phyloP scores from a whole-genome alignment of 2,888 invertebrate species.

The Callyntrura guangdongensis region DNA sequence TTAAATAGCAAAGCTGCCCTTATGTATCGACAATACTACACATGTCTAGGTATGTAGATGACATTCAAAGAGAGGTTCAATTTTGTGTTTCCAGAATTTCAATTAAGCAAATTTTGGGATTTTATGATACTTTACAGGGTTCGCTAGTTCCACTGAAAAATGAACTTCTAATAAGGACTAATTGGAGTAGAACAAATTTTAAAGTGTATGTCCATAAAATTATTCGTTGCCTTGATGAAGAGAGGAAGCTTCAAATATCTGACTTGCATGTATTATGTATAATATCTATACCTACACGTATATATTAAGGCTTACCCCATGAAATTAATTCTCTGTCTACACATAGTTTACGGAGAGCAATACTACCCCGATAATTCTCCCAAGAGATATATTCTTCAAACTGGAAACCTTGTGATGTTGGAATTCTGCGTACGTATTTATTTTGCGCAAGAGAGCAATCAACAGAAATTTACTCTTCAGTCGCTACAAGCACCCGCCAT shows the following conservation, averaged over 20 bases:
- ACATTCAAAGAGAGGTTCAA: neutral
- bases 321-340: neutral
- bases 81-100: neutral
- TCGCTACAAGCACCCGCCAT: too few relatives aligned
- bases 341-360: neutral
- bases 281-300: neutral
- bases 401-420: neutral
- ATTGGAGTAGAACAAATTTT: constrained; percentile 11
- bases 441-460: constrained; percentile 27
- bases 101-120: neutral
- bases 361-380: neutral
- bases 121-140: neutral
- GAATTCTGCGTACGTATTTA: constrained; percentile 6
- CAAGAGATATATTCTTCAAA: constrained; percentile 3
- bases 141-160: neutral
- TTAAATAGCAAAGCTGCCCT: too few relatives aligned
- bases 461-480: neutral
- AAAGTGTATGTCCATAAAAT: constrained; percentile 21
- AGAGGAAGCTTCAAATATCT: neutral
- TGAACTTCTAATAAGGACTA: neutral
- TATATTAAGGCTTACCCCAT: neutral
- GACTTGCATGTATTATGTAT: too few relatives aligned
- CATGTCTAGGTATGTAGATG: neutral
- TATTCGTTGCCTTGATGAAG: neutral
- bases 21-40: neutral